Percentiles rank a stretch among this genome's conserved stretches.
Conservation (phyloP, 2,113 vertebrate genomes). For the Clarias macrocephalus region DNA sequence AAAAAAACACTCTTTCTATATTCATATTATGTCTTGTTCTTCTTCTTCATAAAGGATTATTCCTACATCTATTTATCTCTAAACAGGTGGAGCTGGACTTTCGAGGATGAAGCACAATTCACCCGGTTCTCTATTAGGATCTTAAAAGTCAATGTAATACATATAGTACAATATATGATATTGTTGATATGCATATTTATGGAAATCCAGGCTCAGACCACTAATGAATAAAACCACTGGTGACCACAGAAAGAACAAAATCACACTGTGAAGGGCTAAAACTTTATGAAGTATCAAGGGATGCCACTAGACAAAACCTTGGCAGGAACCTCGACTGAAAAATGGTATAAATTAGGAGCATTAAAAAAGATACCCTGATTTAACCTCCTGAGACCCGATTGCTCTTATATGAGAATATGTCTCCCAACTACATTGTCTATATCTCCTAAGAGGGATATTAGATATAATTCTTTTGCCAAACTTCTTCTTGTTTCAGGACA, state of each 20-base stretch:
- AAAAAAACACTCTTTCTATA: neutral
- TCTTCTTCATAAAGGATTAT: neutral
- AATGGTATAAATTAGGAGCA: neutral
- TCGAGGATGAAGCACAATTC: neutral
- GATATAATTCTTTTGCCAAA: too few relatives aligned
- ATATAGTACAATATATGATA: neutral
- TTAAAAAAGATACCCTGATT: neutral
- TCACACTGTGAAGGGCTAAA: neutral
- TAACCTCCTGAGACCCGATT: neutral
- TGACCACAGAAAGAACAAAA: neutral
- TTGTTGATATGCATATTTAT: neutral
- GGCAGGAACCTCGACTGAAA: neutral
- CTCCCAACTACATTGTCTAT: too few relatives aligned
- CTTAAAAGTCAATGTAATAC: neutral
- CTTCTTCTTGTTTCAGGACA: too few relatives aligned
- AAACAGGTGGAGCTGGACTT: neutral
- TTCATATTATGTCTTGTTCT: neutral
- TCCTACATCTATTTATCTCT: neutral
- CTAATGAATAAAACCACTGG: neutral
- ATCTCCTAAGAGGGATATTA: too few relatives aligned
- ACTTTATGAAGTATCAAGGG: neutral
- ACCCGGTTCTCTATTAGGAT: neutral
- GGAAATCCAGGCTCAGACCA: neutral
- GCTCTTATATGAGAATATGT: too few relatives aligned
- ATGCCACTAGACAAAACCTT: too few relatives aligned